Conservation (phyloP, 2,113 vertebrate species). For the Cebus imitator region DNA sequence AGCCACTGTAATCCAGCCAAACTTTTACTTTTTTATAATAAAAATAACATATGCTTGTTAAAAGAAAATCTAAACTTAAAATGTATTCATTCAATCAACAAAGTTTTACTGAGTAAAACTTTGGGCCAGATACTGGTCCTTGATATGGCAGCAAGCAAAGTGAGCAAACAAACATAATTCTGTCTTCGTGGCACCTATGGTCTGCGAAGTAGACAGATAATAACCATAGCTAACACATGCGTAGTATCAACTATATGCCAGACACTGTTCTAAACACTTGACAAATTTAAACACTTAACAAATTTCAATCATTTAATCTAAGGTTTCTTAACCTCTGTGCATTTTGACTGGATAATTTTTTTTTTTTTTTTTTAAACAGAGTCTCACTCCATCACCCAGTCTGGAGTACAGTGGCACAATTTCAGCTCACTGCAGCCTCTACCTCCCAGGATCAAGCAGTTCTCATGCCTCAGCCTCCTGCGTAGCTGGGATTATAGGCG, state of each 20-base stretch:
- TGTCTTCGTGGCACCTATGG: not conserved
- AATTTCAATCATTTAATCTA: not conserved
- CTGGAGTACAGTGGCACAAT: no score
- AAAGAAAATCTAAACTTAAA: slow-evolving; percentile 22
- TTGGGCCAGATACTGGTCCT: not conserved
- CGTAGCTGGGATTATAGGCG: no score
- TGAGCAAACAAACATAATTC: not conserved
- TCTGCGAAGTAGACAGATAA: not conserved
- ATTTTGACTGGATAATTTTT: not conserved
- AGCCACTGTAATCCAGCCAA: no score
- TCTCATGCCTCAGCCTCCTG: no score
- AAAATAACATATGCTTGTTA: not conserved
- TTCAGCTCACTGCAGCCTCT: no score
- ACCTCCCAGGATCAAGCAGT: no score
- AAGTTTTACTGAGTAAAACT: not conserved
- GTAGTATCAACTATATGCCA: not conserved
- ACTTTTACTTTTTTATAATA: not conserved
- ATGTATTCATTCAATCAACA: not conserved
- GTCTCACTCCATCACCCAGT: no score
- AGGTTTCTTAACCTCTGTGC: not conserved
- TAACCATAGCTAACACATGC: not conserved
- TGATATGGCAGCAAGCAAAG: not conserved
- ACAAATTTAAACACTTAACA: not conserved
- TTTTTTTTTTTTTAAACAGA: not conserved
- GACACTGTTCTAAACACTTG: not conserved